Percentiles rank a stretch among this genome's conserved stretches.
Conservation (phyloP, 2,797 vertebrate species). For the Manis pentadactyla region DNA sequence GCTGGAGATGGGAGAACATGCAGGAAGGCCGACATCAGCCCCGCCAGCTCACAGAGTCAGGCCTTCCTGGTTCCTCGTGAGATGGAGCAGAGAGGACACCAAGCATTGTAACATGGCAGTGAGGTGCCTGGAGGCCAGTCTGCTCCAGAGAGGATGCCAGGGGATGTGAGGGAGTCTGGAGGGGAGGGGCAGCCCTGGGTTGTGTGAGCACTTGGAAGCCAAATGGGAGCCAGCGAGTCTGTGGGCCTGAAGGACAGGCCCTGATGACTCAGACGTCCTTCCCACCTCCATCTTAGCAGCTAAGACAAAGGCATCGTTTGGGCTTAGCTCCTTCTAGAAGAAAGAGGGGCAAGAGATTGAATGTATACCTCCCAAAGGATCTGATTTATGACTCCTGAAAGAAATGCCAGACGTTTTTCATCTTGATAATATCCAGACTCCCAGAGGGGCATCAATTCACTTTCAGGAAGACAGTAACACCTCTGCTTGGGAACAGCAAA, state of each 20-base stretch:
- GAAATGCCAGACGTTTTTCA: not conserved
- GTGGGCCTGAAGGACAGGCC: not conserved
- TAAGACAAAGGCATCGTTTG: not conserved
- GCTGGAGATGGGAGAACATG: not conserved
- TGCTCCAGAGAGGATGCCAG: not conserved
- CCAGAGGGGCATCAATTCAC: not conserved
- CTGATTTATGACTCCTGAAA: not conserved
- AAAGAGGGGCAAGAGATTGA: not conserved
- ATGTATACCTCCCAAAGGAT: not conserved
- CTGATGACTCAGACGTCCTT: not conserved
- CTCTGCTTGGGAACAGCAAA: not conserved
- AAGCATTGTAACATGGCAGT: rapidly evolving
- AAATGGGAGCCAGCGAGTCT: not conserved
- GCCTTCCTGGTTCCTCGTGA: not conserved
- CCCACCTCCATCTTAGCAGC: not conserved
- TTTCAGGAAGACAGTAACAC: not conserved
- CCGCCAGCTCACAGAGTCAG: not conserved
- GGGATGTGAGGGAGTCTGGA: rapidly evolving
- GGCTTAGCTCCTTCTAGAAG: not conserved
- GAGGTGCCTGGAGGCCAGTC: not conserved
- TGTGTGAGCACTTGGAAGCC: not conserved
- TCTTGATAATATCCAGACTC: not conserved
- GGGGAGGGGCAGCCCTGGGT: not conserved
- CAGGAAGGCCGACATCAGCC: not conserved
- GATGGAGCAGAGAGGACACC: not conserved